Evolutionary conservation across 2,797 vertebrate genomes (phyloP).

Genomic region (Catostomus latipinnis): DNA sequence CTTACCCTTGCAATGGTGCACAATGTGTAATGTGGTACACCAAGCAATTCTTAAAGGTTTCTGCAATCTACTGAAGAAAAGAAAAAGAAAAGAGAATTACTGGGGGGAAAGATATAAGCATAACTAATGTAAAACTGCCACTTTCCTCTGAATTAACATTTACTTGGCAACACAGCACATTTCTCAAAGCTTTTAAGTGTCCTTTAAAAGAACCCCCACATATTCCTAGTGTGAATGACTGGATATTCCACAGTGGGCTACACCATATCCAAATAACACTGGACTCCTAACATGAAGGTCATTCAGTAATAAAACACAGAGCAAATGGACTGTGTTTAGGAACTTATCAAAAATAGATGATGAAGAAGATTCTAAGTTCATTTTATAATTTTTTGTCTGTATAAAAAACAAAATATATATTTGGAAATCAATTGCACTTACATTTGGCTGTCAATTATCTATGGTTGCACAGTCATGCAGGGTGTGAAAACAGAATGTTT

Average conservation of each 20-base stretch:
- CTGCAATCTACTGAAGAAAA: constrained; percentile 44
- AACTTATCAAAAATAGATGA: no score
- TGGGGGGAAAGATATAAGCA: constrained; percentile 34
- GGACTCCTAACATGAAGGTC: constrained; percentile 71
- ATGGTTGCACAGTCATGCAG: background rate
- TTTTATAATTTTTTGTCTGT: constrained; percentile 14
- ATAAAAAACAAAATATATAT: constrained; percentile 22
- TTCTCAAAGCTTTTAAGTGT: constrained; percentile 57
- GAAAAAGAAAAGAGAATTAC: constrained; percentile 10
- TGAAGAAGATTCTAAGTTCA: constrained; percentile 5
- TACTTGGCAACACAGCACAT: constrained; percentile 69
- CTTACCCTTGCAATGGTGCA: constrained; percentile 60
- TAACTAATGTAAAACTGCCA: constrained; percentile 51
- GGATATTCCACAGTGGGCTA: background rate
- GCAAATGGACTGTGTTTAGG: constrained; percentile 56
- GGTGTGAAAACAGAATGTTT: background rate
- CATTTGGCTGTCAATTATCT: constrained; percentile 47
- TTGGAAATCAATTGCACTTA: constrained; percentile 40
- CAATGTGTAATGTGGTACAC: constrained; percentile 22
- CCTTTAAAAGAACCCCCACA: constrained; percentile 44
- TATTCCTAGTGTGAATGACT: constrained; percentile 13
- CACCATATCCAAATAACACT: background rate
- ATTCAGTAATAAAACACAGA: constrained; percentile 57
- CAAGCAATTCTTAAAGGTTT: constrained; percentile 51
- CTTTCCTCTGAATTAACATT: constrained; percentile 58